Evolutionary conservation across 1,140 invertebrate genomes (phyloP).

Genomic region (Chionoecetes opilio): DNA sequence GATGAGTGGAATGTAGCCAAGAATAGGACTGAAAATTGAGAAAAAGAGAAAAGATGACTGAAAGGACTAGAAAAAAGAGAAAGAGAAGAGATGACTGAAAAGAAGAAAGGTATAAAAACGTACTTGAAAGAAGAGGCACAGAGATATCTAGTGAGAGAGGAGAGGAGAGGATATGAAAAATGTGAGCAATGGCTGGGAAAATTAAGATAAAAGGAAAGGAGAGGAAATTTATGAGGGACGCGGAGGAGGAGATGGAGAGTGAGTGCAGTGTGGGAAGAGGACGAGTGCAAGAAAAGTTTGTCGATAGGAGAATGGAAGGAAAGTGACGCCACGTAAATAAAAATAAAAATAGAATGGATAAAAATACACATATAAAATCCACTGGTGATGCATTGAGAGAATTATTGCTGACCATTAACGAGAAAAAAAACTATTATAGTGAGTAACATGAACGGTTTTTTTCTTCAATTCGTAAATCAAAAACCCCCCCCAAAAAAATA

Average conservation of each 20-base stretch:
- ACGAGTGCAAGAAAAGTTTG: background rate
- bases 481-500: no score
- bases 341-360: background rate
- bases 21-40: background rate
- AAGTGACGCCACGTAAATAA: background rate
- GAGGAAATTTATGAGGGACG: conserved; percentile 3
- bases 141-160: background rate
- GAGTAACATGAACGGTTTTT: no score
- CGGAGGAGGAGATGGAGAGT: background rate
- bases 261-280: background rate
- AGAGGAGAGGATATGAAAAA: background rate
- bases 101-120: no score
- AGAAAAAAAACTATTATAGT: no score
- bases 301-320: background rate
- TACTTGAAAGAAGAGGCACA: no score
- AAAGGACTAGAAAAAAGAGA: background rate
- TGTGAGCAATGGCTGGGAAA: background rate
- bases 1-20: background rate
- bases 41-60: background rate
- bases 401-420: no score
- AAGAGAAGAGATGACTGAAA: background rate
- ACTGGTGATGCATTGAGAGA: no score
- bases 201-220: background rate
- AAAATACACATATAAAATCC: no score
- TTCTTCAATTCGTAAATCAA: no score